A percentile compares a stretch with the other conserved stretches of the same genome.
phyloP scores from a whole-genome alignment of 1,140 invertebrate genomes.

The Drosophila takahashii region DNA sequence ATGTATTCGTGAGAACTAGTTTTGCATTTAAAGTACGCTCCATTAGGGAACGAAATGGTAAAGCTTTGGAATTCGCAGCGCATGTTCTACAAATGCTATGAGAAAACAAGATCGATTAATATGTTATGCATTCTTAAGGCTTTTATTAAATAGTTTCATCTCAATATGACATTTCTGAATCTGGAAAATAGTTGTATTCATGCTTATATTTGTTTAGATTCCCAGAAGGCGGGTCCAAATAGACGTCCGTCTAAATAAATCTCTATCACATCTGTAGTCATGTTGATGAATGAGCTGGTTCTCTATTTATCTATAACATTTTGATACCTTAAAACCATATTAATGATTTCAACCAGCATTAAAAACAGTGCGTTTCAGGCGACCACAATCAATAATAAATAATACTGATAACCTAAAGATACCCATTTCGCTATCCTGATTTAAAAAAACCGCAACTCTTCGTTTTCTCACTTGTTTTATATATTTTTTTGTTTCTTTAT shows the following conservation, averaged over 20 bases:
- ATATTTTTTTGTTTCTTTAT: slow-evolving; percentile 83
- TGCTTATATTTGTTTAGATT: too few species aligned
- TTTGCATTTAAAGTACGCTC: not conserved
- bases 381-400: not conserved
- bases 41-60: not conserved
- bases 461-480: slow-evolving; percentile 65
- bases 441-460: slow-evolving; percentile 5
- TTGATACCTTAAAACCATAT: not conserved
- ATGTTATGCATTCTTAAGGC: not conserved
- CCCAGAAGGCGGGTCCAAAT: too few species aligned
- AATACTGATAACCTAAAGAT: not conserved
- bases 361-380: too few species aligned
- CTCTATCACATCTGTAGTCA: too few species aligned
- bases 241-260: too few species aligned
- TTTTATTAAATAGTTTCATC: too few species aligned
- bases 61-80: not conserved
- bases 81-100: too few species aligned
- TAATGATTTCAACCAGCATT: not conserved
- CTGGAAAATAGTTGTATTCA: too few species aligned
- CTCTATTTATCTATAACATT: not conserved
- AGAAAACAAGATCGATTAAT: not conserved
- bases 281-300: not conserved
- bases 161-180: too few species aligned
- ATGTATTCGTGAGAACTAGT: not conserved
- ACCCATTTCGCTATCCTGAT: not conserved